Evolutionary conservation across 2,113 vertebrate genomes (phyloP).

Genomic region (Struthio camelus): DNA sequence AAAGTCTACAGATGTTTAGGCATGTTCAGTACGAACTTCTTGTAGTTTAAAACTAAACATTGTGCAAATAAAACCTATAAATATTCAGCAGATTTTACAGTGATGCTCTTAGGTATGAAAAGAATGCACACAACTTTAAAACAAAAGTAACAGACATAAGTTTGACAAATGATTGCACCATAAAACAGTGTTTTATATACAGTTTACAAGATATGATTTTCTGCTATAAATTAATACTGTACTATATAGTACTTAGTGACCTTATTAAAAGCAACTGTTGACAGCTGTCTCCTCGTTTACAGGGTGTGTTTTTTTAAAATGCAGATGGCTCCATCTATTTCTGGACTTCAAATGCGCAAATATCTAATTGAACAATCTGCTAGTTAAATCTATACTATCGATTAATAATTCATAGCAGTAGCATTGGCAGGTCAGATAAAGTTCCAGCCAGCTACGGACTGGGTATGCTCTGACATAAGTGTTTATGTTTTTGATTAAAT

Average conservation of each 20-base stretch:
- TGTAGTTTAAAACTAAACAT: constrained; percentile 66
- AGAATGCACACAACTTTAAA: constrained; percentile 70
- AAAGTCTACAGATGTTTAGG: constrained; percentile 67
- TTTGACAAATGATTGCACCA: constrained; percentile 81
- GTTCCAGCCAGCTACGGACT: neutral
- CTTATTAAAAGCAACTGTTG: constrained; percentile 76
- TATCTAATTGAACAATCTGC: constrained; percentile 39
- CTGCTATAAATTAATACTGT: constrained; percentile 83
- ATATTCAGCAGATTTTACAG: constrained; percentile 80
- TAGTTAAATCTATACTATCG: neutral
- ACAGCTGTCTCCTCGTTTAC: constrained; percentile 68
- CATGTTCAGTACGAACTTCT: constrained; percentile 68
- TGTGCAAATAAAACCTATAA: constrained; percentile 81
- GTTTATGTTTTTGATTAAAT: constrained; percentile 3
- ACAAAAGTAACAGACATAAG: constrained; percentile 76
- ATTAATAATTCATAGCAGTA: constrained; percentile 36
- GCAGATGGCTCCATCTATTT: constrained; percentile 37
- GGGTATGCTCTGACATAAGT: neutral
- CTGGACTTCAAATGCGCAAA: constrained; percentile 61
- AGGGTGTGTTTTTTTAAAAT: constrained; percentile 13
- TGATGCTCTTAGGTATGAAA: constrained; percentile 78
- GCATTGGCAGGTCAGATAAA: constrained; percentile 3
- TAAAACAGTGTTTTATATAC: constrained; percentile 83
- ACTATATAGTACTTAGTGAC: constrained; percentile 77
- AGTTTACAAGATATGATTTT: constrained; percentile 79